Base-by-base conservation (phyloP, 2,888 invertebrate genomes). In the Hedya salicella region DNA sequence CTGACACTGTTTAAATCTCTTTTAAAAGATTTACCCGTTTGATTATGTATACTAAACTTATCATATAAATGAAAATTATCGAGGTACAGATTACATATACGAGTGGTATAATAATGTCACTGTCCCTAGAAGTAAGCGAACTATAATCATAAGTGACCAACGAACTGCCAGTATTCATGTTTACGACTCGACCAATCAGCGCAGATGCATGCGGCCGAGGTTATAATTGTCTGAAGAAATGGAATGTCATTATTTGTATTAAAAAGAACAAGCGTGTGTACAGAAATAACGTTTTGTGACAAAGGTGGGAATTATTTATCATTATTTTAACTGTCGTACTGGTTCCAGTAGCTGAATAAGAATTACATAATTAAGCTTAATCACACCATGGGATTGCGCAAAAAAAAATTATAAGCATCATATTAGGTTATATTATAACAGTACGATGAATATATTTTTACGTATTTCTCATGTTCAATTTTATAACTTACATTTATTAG, bases 171-270 rank as follows among this genome's bases (percentile, higher is more conserved):
- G 44, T 19, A n/a, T 17, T 14, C 44, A 9, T 57, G 32, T 30
- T 36, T 46, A 32, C 16, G 32, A 54, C 46, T 19, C 14, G 11
- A 17, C 48, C 39, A 21, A 60, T 60, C 49, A 48, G 36, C 32
- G 39, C 39, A 19, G 14, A 48, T 8, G 32, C 48, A n/a, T 59
- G 16, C 44, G 46, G 2, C 19, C 13, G 25, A 39, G 67, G 44
- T 75, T 74, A 78, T 81, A 84, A 84, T 85, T 84, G 82, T 71
- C 75, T 75, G 76, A 78, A 83, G 82, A 85, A 86, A 85, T 85
- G 80, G 79, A 78, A 77, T 81, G 76, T 69, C 68, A 74, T 75
- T 75, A 76, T 79, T 80, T 73, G 72, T 75, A 78, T 81, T 83
- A 82, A 81, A 79, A 78, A 72, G 71, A 72, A 83, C 53, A 86